Evolutionary conservation across 2,797 vertebrate species (phyloP), one percentile per base, ranked within the genome.

Genomic region (Sandelia bainsii): DNA sequence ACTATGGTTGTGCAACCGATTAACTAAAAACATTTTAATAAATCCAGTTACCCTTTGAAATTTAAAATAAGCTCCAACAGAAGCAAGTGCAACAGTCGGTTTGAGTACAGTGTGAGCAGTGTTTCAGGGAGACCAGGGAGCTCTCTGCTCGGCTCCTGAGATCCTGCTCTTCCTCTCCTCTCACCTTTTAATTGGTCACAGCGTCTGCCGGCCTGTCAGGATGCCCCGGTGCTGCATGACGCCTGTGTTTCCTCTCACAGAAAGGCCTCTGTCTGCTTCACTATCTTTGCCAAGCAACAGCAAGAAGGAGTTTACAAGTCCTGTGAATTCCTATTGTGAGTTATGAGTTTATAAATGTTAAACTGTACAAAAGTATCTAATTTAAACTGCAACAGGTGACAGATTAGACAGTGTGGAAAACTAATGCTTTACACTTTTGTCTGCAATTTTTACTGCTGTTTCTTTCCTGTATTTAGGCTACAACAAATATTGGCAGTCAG

Each of bases 91-190:
- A 59, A 52, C n/a, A 32, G 45, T 29, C 44, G n/a, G 7, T 54
- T 23, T 19, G n/a, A 64, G 63, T 46, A 85, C 79, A 84, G 75
- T 67, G 72, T 73, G 58, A 25, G 29, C 74, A 77, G 73, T 86
- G 80, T 89, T 85, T 59, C 1, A 0, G 4, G 19, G 37, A 20
- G 45, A 49, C 44, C 37, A 27, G 75, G 57, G 66, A 62, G 76
- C 44, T 51, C 69, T 48, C 66, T 0, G 25, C 75, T 62, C 7
- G 27, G 69, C 77, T 84, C 63, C 82, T 79, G 70, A 85, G 79
- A 72, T 82, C 79, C 87, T 84, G 79, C 77, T 82, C 77, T 82
- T 87, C 86, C 71, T 84, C 84, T 37, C 71, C 69, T 87, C 82
- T 86, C 86, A 85, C 80, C 82, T 85, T 86, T 72, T 87, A 87